Percentiles rank a stretch among this genome's conserved stretches.
phyloP scores from a whole-genome alignment of 2,113 vertebrate genomes.

The Onychorhynchus coronatus region DNA sequence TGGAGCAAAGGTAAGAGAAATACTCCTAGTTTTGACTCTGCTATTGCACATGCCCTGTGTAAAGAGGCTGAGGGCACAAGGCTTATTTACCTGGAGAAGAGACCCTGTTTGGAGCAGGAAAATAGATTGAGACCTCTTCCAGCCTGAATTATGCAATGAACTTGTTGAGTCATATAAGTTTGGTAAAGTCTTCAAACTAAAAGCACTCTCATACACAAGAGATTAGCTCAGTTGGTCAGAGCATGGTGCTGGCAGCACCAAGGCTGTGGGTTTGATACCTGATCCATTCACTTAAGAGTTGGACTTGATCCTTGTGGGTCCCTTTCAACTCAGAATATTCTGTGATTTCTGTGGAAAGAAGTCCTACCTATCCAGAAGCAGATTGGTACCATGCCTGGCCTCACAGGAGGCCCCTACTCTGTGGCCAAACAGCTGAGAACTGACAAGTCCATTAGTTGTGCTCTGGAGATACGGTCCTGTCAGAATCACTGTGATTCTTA shows the following conservation, averaged over 20 bases:
- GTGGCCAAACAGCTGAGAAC: background rate
- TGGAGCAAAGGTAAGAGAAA: background rate
- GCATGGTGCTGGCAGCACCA: background rate
- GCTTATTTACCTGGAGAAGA: background rate
- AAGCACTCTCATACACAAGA: background rate
- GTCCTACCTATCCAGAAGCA: background rate
- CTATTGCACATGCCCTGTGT: background rate
- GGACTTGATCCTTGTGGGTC: background rate
- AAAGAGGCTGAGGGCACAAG: background rate
- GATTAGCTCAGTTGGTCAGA: background rate
- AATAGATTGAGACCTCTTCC: background rate
- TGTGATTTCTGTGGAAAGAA: background rate
- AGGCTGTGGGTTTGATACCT: background rate
- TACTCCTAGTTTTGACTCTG: background rate
- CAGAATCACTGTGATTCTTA: background rate
- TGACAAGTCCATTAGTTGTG: background rate
- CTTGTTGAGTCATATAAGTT: background rate
- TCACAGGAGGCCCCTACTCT: background rate
- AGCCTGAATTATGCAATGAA: background rate
- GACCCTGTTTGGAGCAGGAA: background rate
- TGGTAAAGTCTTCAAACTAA: background rate
- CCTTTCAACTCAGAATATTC: background rate
- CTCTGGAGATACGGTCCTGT: background rate
- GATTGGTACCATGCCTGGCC: background rate
- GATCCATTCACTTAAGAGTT: background rate